Conservation (phyloP, 2,797 vertebrate species). For the Gadopsis bispinosus region DNA sequence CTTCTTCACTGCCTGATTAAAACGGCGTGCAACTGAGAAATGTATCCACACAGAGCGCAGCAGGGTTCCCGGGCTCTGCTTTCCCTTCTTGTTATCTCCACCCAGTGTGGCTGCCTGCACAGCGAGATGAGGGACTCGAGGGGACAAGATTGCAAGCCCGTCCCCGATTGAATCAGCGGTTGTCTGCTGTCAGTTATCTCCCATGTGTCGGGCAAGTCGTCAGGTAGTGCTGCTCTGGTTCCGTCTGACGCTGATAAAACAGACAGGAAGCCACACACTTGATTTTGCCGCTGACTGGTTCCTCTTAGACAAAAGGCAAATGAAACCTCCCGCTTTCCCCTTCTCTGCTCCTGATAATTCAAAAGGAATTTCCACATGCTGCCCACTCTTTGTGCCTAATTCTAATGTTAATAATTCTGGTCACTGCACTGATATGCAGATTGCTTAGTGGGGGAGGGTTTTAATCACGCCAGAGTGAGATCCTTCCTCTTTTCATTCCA, state of each 20-base stretch:
- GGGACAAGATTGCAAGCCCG: slow-evolving; percentile 62
- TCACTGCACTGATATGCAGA: slow-evolving; percentile 64
- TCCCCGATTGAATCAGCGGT: slow-evolving; percentile 70
- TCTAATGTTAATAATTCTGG: slow-evolving; percentile 69
- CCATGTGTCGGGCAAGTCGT: slow-evolving; percentile 60
- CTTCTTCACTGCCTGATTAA: slow-evolving; percentile 47
- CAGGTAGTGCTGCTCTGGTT: slow-evolving; percentile 64
- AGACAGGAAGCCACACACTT: slow-evolving; percentile 48
- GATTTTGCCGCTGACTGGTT: slow-evolving; percentile 42
- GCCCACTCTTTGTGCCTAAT: slow-evolving; percentile 35
- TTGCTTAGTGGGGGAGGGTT: slow-evolving; percentile 52
- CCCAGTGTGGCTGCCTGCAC: slow-evolving; percentile 50
- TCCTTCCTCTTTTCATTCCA: slow-evolving; percentile 46
- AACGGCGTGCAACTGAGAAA: slow-evolving; percentile 19
- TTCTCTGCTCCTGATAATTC: slow-evolving; percentile 33
- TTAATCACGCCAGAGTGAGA: slow-evolving; percentile 59
- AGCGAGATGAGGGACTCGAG: slow-evolving; percentile 51
- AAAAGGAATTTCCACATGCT: slow-evolving; percentile 25
- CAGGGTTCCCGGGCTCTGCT: slow-evolving; percentile 38
- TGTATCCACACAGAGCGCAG: slow-evolving; percentile 27
- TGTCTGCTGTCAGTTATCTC: slow-evolving; percentile 78
- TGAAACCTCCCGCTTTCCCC: slow-evolving; percentile 6
- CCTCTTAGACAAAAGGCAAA: slow-evolving; percentile 52
- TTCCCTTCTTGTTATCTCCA: slow-evolving; percentile 58
- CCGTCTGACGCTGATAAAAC: slow-evolving; percentile 67